Base-by-base conservation (phyloP, 2,888 invertebrate species). In the Cryptocephalus moraei region DNA sequence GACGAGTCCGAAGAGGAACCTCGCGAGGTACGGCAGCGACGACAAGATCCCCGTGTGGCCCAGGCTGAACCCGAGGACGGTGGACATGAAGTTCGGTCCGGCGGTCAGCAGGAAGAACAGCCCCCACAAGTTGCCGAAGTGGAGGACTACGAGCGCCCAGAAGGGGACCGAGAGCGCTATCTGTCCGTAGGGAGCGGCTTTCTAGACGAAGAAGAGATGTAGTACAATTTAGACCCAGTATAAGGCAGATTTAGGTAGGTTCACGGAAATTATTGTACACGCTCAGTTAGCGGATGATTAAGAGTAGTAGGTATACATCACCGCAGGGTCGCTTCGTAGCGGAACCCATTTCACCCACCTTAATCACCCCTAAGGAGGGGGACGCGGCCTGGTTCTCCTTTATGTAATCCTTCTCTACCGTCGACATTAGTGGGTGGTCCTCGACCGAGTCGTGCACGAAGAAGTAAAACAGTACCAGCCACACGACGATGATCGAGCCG, bases 91-190 rank as follows among this genome's bases (percentile, higher is more conserved):
- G 57, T 84, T 81, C 9, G 86, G 86, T 42, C 85, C 84, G 36
- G 82, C 81, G 1, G 84, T 86, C 68, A 86, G 77, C 44, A 85
- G 76, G 61, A 87, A 83, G 66, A 82, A 85, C 32, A 87, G 65
- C 2, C 86, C 82, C 80, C 85, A 87, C 49, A 84, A 69, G 62
- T 84, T 86, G 34, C 87, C 87, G 59, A 81, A 86, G 58, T 87
- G 86, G 13, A 84, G 70, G 1, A 82, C 55, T 9, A 75, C 56
- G 61, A 86, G 72, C 0, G 82, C 78, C 67, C 82, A 71, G 66
- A 86, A 86, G n/a, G 86, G 85, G 43, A 84, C 55, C 0, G 85
- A 86, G 1, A 75, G 67, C 12, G 79, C 52, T 32, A 87, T 80
- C 39, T 72, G 69, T 56, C 69, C 74, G 55, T 83, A 75, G 1